Conservation (phyloP, 2,888 invertebrate genomes). For the Rhamphomyia laevipes region DNA sequence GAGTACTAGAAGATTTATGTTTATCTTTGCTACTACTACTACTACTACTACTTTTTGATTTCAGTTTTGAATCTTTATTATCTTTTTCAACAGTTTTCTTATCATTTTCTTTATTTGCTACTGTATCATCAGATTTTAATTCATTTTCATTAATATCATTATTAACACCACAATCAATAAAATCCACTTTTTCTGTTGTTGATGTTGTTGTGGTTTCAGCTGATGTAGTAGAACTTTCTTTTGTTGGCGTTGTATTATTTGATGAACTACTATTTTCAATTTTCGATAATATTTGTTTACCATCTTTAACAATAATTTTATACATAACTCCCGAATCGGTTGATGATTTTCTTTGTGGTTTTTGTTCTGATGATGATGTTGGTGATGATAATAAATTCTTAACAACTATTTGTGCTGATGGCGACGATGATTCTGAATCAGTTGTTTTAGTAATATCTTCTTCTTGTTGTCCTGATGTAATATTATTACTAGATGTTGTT, state of each 20-base stretch:
- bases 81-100: slow-evolving; percentile 28
- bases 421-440: background rate
- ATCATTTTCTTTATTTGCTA: slow-evolving; percentile 25
- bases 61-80: slow-evolving; percentile 16
- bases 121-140: slow-evolving; percentile 18
- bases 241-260: slow-evolving; percentile 6
- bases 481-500: slow-evolving; percentile 1
- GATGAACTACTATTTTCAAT: slow-evolving; percentile 25
- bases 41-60: slow-evolving; percentile 27
- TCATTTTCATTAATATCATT: slow-evolving; percentile 24
- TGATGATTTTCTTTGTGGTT: slow-evolving; percentile 25
- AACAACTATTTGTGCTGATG: slow-evolving; percentile 12
- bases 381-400: slow-evolving; percentile 11
- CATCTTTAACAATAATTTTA: slow-evolving; percentile 54
- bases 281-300: slow-evolving; percentile 50
- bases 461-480: slow-evolving; percentile 14
- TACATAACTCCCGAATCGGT: slow-evolving; percentile 35
- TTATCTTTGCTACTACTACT: slow-evolving; percentile 29
- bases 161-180: slow-evolving; percentile 9
- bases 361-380: slow-evolving; percentile 16
- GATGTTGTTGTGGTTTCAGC: slow-evolving; percentile 7
- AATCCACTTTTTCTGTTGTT: slow-evolving; percentile 3
- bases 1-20: slow-evolving; percentile 34
- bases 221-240: background rate
- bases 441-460: background rate